These are phyloP conservation scores for Ashinkailepas kermadecensis DNA, from an alignment of 2,888 invertebrate species.

Conservation along the genomic window DNA sequence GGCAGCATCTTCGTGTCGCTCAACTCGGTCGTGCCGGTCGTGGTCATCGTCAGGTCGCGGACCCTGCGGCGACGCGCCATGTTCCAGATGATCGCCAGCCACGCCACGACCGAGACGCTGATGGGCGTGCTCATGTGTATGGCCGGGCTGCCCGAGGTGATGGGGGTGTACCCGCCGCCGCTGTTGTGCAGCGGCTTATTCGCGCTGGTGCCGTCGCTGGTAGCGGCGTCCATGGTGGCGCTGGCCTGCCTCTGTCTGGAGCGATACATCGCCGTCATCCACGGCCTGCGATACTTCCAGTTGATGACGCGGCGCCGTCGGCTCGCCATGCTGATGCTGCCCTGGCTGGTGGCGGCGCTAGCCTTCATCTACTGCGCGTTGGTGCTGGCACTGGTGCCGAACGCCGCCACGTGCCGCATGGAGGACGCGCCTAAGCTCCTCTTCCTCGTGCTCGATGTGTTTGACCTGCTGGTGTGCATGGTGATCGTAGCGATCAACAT, in stretches of 20 bases:
- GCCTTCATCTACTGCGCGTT: background rate
- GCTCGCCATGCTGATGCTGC: background rate
- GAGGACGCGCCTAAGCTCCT: background rate
- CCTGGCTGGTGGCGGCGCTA: background rate
- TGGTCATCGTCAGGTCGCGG: background rate
- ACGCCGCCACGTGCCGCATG: background rate
- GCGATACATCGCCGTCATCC: background rate
- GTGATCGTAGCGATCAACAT: background rate
- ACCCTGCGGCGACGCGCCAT: background rate
- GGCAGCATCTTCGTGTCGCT: background rate
- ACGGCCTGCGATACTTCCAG: slow-evolving; percentile 8
- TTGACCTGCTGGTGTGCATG: background rate
- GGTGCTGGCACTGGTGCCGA: background rate
- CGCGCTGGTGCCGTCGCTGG: background rate
- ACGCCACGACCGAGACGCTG: background rate
- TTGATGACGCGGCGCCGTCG: background rate
- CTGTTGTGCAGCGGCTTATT: background rate
- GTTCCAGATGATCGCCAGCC: slow-evolving; percentile 10
- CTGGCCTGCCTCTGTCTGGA: background rate
- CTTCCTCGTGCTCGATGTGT: background rate
- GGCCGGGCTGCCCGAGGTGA: background rate
- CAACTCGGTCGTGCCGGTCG: background rate
- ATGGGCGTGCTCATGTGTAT: background rate
- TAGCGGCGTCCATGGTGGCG: background rate
- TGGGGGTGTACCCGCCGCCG: background rate